Evolutionary conservation across 2,888 invertebrate genomes (phyloP), one percentile per base, ranked within the genome.

Genomic region (Andrena camellia): DNA sequence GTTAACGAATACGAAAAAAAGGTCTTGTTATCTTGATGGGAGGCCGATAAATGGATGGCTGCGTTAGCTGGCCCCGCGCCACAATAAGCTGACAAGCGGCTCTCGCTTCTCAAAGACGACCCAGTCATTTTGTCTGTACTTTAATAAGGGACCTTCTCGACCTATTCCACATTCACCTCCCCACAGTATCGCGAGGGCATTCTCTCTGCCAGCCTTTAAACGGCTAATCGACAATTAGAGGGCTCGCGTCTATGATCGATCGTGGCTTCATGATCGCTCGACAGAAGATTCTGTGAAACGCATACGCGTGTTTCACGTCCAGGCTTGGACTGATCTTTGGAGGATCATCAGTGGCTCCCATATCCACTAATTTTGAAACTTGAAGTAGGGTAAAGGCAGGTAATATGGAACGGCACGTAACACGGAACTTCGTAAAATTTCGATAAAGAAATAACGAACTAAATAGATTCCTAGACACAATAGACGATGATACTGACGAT

Each of bases 31-130:
- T 88, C 88, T 88, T 81, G 86, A 88, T 88, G 88, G 88, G 85
- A 73, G 86, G 80, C 86, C 86, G 75, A 86, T 86, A 85, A 86
- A 85, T 79, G 88, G 70, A 82, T 60, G 80, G 81, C 74, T 64
- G 72, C 68, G 83, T 78, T 84, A 79, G 67, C 68, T 81, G 35
- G 78, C 70, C 64, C 72, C 62, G 69, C 69, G 69, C 66, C 62
- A 88, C 86, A 83, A 88, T 88, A 86, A 86, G 78, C 84, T 83
- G 86, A 88, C 86, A 86, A 81, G 88, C 88, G 84, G 85, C 75
- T 82, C 76, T 57, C 63, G 67, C 62, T 35, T 23, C 78, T 79
- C 88, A 84, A 88, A 86, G 86, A 75, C 82, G 76, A 83, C 80
- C 78, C 80, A 68, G 67, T 83, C 67, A 85, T 88, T 88, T 84